Evolutionary conservation across 2,797 vertebrate genomes (phyloP).

Genomic region (Enteromius paludinosus): DNA sequence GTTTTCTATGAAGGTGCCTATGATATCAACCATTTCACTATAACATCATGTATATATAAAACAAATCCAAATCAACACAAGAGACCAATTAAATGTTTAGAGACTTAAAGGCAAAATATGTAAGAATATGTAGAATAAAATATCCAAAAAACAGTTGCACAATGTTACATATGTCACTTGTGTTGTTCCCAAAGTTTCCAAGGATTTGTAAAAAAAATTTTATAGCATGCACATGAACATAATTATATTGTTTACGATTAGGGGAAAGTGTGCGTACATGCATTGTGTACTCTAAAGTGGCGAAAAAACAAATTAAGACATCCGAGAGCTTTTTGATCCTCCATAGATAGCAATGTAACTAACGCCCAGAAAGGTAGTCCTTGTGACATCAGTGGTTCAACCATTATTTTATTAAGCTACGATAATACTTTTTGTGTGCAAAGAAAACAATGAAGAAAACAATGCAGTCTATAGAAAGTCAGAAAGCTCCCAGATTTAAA

Average conservation of each 20-base stretch:
- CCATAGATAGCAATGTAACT: too few relatives aligned
- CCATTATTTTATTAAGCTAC: background rate
- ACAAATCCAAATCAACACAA: constrained; percentile 64
- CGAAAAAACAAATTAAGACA: too few relatives aligned
- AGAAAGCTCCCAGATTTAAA: background rate
- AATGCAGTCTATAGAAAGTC: background rate
- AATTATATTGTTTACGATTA: too few relatives aligned
- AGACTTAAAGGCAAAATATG: background rate
- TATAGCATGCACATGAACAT: too few relatives aligned
- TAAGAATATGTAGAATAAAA: too few relatives aligned
- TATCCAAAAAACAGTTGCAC: too few relatives aligned
- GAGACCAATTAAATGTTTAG: constrained; percentile 50
- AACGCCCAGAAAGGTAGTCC: background rate
- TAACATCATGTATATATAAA: constrained; percentile 62
- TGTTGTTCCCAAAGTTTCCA: too few relatives aligned
- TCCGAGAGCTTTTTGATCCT: too few relatives aligned
- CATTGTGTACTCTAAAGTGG: too few relatives aligned
- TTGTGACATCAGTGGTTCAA: background rate
- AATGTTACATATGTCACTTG: too few relatives aligned
- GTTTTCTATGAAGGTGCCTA: background rate
- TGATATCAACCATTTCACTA: constrained; percentile 60
- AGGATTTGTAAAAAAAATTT: too few relatives aligned
- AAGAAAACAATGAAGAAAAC: background rate
- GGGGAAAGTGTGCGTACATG: too few relatives aligned
- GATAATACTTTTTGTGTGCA: background rate